Evolutionary conservation across 2,888 invertebrate genomes (phyloP), one percentile per base, ranked within the genome.

Genomic region (Pristionchus exspectatus): DNA sequence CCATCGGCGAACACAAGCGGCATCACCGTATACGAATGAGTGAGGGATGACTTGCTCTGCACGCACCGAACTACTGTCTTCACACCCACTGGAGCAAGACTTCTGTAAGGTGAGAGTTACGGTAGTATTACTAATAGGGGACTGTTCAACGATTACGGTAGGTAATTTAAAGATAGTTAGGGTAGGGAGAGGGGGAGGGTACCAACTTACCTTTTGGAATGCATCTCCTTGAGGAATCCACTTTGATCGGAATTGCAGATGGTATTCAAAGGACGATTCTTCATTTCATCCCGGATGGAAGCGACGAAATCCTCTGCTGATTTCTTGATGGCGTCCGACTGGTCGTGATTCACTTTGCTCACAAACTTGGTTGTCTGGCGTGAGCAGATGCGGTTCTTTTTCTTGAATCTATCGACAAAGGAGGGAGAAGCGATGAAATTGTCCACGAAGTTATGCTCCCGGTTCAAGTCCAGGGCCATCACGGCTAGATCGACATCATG

Each of bases 1-100:
- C 91, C 91, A 44, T 88, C 89, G 27, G 90, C 89, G 44, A 16
- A 74, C 56, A 90, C 69, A n/a, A 89, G 16, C 2, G 91, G 91
- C 90, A 91, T 88, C 0, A 91, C 84, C 0, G 91, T 91, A 66
- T 77, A 77, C 3, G 77, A 77, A 33, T 77, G 77, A 24, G 77
- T 77, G 21, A 77, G 38, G 0, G 77, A 77, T 24, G 77, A 2
- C 38, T 77, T 77, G 12, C 27, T 30, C 24, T 77, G 77, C 21
- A 44, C 77, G 24, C 33, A 33, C 2, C 77, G 77, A 14, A 77
- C 44, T 9, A 77, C 44, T 18, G 33, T 38, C 77, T 77, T 77
- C 14, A 24, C 33, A 10, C 77, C 77, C 12, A 77, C 44, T 3
- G 77, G 77, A 77, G 77, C 77, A 0, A 77, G 77, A 10, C 10